phyloP scores from a whole-genome alignment of 2,888 invertebrate genomes.

The Stramonita haemastoma region DNA sequence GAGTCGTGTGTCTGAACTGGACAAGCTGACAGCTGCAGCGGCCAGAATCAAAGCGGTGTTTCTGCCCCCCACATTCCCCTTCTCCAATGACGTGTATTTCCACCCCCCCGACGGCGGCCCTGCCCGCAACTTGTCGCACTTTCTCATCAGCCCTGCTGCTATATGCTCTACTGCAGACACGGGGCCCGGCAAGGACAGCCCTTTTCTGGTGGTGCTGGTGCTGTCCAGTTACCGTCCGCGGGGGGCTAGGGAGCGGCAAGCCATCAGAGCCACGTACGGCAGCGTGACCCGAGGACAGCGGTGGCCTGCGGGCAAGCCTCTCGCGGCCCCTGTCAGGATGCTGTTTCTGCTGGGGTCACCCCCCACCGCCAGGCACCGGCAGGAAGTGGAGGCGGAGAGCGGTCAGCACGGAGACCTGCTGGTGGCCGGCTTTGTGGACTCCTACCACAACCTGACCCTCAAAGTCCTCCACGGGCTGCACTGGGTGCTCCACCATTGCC shows the following conservation, averaged over 20 bases:
- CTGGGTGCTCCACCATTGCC: conserved; percentile 42
- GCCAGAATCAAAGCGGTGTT: neutral
- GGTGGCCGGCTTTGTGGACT: conserved; percentile 43
- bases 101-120: neutral
- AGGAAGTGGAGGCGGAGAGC: conserved; percentile 26
- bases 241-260: neutral
- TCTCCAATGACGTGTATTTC: neutral
- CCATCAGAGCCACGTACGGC: conserved; percentile 35
- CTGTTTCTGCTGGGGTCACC: conserved; percentile 37
- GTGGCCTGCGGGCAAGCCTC: conserved; percentile 23
- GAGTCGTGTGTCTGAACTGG: neutral
- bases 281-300: conserved; percentile 14
- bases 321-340: conserved; percentile 17
- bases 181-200: neutral
- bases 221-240: conserved; percentile 24
- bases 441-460: conserved; percentile 46
- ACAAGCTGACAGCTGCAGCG: neutral
- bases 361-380: neutral
- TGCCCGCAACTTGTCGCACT: neutral
- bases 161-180: neutral
- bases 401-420: conserved; percentile 39
- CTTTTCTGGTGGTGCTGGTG: conserved; percentile 34
- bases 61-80: neutral
- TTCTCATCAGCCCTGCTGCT: neutral
- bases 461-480: conserved; percentile 43